phyloP scores from a whole-genome alignment of 2,113 vertebrate genomes.

The Uria aalge region DNA sequence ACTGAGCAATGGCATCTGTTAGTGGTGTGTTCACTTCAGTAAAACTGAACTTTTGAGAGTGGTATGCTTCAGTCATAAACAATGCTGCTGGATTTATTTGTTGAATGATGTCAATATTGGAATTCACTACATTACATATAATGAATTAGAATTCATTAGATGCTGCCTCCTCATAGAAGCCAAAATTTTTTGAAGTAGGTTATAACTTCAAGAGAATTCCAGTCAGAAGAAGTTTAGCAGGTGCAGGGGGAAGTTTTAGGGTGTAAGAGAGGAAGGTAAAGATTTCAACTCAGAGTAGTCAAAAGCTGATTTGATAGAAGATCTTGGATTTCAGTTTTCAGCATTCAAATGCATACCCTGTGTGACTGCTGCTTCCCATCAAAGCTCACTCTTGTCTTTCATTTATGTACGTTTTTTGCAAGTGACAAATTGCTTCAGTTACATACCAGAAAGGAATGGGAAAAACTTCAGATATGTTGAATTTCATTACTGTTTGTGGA shows the following conservation, averaged over 20 bases:
- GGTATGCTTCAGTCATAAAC: not conserved
- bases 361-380: not conserved
- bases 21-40: not conserved
- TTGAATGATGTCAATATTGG: not conserved
- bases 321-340: not conserved
- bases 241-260: not conserved
- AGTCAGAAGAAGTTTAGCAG: not conserved
- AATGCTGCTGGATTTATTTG: not conserved
- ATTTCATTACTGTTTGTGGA: not conserved
- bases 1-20: not conserved
- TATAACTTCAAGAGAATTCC: not conserved
- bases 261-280: not conserved
- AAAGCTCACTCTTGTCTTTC: not conserved
- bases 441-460: not conserved
- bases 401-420: not conserved
- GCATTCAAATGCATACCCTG: not conserved
- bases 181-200: not conserved
- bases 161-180: not conserved
- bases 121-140: not conserved
- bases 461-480: not conserved
- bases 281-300: not conserved
- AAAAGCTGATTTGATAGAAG: not conserved
- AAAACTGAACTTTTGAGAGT: not conserved
- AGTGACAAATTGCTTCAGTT: not conserved
- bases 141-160: not conserved